A percentile compares a stretch with the other conserved stretches of the same genome.
Evolutionary conservation across 2,113 vertebrate species (phyloP).

Genomic region (Cepphus grylle): DNA sequence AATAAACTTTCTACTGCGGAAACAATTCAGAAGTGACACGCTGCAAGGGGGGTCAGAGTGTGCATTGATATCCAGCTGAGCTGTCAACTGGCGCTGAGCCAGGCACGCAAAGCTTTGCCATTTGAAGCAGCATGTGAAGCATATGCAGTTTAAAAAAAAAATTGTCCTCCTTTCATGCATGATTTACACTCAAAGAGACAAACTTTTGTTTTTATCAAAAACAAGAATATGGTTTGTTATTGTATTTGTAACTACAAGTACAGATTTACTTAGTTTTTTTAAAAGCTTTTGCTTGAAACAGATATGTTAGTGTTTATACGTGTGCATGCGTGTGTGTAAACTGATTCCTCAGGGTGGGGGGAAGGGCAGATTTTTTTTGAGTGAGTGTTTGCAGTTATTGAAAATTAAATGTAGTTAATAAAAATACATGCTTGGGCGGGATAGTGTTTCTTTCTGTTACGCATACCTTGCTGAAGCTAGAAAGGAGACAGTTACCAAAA

Average conservation of each 20-base stretch:
- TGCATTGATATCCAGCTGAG: constrained; percentile 93
- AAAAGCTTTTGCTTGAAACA: constrained; percentile 24
- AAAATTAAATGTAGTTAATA: not conserved
- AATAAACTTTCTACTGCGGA: constrained; percentile 94
- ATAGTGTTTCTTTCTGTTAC: not conserved
- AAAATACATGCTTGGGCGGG: not conserved
- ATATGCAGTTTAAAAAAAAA: constrained; percentile 78
- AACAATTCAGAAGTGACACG: constrained; percentile 90
- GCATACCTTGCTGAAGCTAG: not conserved
- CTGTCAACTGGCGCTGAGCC: constrained; percentile 89
- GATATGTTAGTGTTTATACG: constrained; percentile 19
- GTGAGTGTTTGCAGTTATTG: not conserved
- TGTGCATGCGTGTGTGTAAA: not conserved
- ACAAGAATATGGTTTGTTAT: constrained; percentile 10
- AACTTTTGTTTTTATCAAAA: constrained; percentile 54
- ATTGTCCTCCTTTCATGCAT: constrained; percentile 77
- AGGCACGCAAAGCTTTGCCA: constrained; percentile 84
- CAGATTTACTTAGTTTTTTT: not conserved
- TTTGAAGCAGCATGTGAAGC: constrained; percentile 81
- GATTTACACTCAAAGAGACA: constrained; percentile 68
- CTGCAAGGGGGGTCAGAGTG: constrained; percentile 81
- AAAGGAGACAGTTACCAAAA: not conserved
- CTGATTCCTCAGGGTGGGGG: not conserved
- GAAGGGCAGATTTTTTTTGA: not conserved
- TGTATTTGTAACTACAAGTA: constrained; percentile 18